Base-by-base conservation (phyloP, 1,140 invertebrate species). In the Ruditapes philippinarum region DNA sequence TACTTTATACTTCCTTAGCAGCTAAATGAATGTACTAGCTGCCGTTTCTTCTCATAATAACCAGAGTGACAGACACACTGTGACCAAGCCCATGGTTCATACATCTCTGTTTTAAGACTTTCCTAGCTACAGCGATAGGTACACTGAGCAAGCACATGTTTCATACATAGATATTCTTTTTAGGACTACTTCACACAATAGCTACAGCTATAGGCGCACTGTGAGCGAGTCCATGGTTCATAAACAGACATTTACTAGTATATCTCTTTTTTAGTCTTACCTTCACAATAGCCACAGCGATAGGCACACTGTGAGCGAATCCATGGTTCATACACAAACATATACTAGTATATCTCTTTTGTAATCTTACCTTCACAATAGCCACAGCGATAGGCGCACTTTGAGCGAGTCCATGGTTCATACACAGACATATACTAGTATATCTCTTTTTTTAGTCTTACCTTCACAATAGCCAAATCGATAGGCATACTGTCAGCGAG, bases 391-490 rank as follows among this genome's bases (percentile, higher is more conserved):
- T n/a, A 51, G 11, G 40, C 74, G 49, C 74, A 78, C 0, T 78
- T 31, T 22, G 74, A 78, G 17, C 74, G 17, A 22, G 74, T 42
- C 74, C 74, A 78, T 17, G 74, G 25, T 60, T 60, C n/a, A n/a
- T 22, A 28, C 4, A 60, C 7, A n/a, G 4, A 5, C 22, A 7
- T 5, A 28, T 19, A 28, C n/a, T 60, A 22, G n/a, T 22, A n/a
- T n/a, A n/a, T n/a, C n/a, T n/a, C n/a, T n/a, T n/a, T n/a, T n/a
- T n/a, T n/a, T n/a, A n/a, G n/a, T 11, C 22, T 60, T 60, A n/a
- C 28, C 19, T 28, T 60, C 22, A 7, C 57, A 19, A 28, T n/a
- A 22, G 4, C 28, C n/a, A 9, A 5, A 60, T 3, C 28, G 25
- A 60, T 19, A 60, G n/a, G 57, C 28, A 5, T 19, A 28, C 19